These are phyloP conservation scores for Pogona vitticeps DNA, from an alignment of 2,113 vertebrate species.

Conservation along the genomic window DNA sequence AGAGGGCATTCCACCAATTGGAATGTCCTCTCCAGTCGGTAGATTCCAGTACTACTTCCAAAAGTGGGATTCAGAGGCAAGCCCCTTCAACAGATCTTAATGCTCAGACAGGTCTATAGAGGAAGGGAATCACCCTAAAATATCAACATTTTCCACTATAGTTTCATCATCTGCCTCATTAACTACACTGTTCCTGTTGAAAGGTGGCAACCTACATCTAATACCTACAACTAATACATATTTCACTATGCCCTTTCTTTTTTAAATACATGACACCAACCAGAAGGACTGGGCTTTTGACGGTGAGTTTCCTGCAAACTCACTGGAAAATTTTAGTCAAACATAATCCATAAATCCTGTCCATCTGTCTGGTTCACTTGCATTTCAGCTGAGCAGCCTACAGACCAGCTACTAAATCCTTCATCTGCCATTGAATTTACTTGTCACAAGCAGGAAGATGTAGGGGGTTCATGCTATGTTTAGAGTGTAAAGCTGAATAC, in stretches of 20 bases:
- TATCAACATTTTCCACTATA: background rate
- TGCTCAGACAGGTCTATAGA: too few relatives aligned
- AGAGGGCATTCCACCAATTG: too few relatives aligned
- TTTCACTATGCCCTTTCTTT: too few relatives aligned
- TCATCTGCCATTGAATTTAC: conserved; percentile 13
- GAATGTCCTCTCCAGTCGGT: too few relatives aligned
- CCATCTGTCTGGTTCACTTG: too few relatives aligned
- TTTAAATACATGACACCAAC: too few relatives aligned
- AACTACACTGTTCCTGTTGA: background rate
- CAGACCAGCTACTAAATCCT: background rate
- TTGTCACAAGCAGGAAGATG: conserved; percentile 37
- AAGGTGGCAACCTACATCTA: background rate
- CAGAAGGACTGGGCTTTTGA: background rate
- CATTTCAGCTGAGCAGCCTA: background rate
- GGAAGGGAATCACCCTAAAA: too few relatives aligned
- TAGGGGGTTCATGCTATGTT: background rate
- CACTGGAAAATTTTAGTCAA: background rate
- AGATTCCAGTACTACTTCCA: too few relatives aligned
- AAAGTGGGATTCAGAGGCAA: too few relatives aligned
- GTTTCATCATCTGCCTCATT: background rate
- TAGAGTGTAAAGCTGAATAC: conserved; percentile 34
- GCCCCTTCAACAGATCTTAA: too few relatives aligned
- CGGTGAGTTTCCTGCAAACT: background rate
- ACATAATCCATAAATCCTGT: background rate
- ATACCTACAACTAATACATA: too few relatives aligned